Evolutionary conservation across 2,888 invertebrate species (phyloP).

Genomic region (Ditula angustiorana): DNA sequence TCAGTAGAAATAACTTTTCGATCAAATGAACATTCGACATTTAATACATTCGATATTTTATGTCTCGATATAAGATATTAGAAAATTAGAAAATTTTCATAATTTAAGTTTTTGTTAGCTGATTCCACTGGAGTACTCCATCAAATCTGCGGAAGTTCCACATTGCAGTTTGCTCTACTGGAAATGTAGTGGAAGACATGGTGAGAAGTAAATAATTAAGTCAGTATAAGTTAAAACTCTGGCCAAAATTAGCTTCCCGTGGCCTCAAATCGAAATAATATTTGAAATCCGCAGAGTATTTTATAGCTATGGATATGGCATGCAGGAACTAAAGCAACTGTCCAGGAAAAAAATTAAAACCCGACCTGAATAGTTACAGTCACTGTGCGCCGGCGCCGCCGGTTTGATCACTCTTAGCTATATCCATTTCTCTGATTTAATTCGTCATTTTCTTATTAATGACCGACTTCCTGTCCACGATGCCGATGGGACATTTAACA

Average conservation of each 20-base stretch:
- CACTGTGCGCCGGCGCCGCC: too few relatives aligned
- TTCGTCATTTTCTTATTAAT: constrained; percentile 40
- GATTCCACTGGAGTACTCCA: too few relatives aligned
- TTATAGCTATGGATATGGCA: constrained; percentile 1
- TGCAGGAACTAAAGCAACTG: constrained; percentile 22
- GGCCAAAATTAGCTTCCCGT: neutral
- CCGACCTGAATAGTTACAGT: constrained; percentile 8
- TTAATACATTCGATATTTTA: too few relatives aligned
- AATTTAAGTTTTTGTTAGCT: too few relatives aligned
- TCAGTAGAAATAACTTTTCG: too few relatives aligned
- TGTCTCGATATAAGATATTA: too few relatives aligned
- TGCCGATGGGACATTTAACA: constrained; percentile 29
- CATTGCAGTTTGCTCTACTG: neutral
- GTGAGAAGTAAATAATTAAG: neutral
- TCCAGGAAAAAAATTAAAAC: constrained; percentile 18
- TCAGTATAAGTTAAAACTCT: neutral
- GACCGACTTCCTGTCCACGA: constrained; percentile 30
- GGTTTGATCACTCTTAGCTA: constrained; percentile 20
- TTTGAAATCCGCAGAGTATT: neutral
- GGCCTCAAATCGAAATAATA: neutral
- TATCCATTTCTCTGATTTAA: constrained; percentile 40
- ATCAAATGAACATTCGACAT: too few relatives aligned
- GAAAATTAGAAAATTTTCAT: too few relatives aligned
- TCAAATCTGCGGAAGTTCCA: too few relatives aligned
- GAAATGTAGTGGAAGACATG: neutral